Evolutionary conservation across 2,113 vertebrate species (phyloP).

Genomic region (Felis catus): F.catus_Fca126_mat1.0 CM031419.1:102265501-102266000

Average conservation of each 20-base stretch:
- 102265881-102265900: neutral
- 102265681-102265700: too few species aligned
- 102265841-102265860: neutral
- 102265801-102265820: neutral
- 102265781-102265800: neutral
- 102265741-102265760: too few species aligned
- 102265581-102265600: too few species aligned
- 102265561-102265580: too few species aligned
- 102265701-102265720: too few species aligned
- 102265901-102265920: neutral
- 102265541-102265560: too few species aligned
- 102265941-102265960: neutral
- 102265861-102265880: neutral
- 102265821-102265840: neutral
- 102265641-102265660: too few species aligned
- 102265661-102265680: too few species aligned
- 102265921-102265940: neutral
- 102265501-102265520: neutral
- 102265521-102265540: neutral
- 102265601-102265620: too few species aligned
- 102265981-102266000: neutral
- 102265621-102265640: too few species aligned
- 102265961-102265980: neutral
- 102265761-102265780: neutral
- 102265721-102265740: too few species aligned